These are phyloP conservation scores for Naja naja DNA, from an alignment of 2,113 vertebrate species.

Conservation along the genomic window DNA sequence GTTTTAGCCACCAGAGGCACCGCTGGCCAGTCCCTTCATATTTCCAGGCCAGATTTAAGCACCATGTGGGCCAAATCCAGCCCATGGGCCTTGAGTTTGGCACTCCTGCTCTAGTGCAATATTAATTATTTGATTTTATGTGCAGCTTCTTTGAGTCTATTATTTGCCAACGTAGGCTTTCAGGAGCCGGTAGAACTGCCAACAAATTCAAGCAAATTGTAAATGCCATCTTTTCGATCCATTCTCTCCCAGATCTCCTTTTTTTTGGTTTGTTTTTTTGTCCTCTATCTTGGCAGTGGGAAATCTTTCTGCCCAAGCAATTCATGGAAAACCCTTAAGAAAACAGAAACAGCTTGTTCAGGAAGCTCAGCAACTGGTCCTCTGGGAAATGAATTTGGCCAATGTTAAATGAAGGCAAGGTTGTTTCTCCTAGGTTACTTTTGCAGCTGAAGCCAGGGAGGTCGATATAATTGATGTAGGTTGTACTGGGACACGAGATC, in stretches of 20 bases:
- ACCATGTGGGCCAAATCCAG: no score
- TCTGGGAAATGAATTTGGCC: conserved; percentile 5
- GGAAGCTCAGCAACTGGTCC: background rate
- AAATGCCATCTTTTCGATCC: background rate
- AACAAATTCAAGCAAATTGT: background rate
- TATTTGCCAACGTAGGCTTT: background rate
- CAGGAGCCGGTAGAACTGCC: background rate
- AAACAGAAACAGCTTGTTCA: conserved; percentile 1
- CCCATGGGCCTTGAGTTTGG: no score
- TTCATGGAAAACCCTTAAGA: background rate
- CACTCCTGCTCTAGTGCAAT: background rate
- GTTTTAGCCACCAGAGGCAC: no score
- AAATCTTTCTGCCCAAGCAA: background rate
- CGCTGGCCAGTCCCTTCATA: no score
- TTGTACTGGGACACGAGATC: conserved; percentile 9
- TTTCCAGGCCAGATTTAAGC: no score
- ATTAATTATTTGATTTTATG: background rate
- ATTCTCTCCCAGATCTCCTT: background rate
- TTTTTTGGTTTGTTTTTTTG: background rate
- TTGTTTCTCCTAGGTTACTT: background rate
- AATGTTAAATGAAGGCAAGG: background rate
- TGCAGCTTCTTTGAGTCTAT: background rate
- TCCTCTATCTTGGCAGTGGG: no score
- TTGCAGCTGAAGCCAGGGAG: background rate
- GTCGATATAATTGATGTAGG: conserved; percentile 9